phyloP scores from a whole-genome alignment of 2,797 vertebrate species.

The Telmatherina bonti region DNA sequence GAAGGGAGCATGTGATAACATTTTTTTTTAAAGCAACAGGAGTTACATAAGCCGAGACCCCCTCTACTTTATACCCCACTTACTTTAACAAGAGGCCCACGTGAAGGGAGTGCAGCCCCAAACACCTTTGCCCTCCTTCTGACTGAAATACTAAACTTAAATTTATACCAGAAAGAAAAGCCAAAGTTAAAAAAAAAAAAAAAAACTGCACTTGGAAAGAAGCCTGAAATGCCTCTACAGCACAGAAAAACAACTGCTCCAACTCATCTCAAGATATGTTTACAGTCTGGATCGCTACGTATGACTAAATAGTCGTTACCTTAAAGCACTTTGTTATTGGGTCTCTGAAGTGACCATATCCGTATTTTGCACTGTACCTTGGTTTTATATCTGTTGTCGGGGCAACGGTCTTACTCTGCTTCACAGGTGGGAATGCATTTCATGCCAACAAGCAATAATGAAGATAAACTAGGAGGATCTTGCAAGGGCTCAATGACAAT shows the following conservation, averaged over 20 bases:
- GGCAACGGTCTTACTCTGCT: background rate
- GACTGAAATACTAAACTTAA: slow-evolving; percentile 44
- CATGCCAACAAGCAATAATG: background rate
- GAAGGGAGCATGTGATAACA: background rate
- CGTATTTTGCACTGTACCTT: background rate
- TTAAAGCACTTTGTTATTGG: background rate
- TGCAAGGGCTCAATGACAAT: background rate
- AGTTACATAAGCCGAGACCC: slow-evolving; percentile 40
- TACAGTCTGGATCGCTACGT: slow-evolving; percentile 4
- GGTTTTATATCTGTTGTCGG: background rate
- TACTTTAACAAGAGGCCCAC: slow-evolving; percentile 41
- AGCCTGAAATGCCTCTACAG: background rate
- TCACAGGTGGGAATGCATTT: background rate
- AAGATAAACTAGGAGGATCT: background rate
- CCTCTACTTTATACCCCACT: slow-evolving; percentile 15
- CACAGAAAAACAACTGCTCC: slow-evolving; percentile 9
- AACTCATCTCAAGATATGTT: background rate
- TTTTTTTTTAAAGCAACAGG: slow-evolving; percentile 11
- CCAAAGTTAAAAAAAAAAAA: slow-evolving; percentile 10
- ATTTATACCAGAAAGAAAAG: slow-evolving; percentile 34
- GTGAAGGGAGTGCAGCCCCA: slow-evolving; percentile 33
- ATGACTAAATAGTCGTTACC: background rate
- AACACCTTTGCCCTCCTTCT: slow-evolving; percentile 35
- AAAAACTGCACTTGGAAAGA: slow-evolving; percentile 27
- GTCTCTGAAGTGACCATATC: background rate